These are phyloP conservation scores for Suillia variegata DNA, from an alignment of 2,888 invertebrate genomes.

Conservation along the genomic window DNA sequence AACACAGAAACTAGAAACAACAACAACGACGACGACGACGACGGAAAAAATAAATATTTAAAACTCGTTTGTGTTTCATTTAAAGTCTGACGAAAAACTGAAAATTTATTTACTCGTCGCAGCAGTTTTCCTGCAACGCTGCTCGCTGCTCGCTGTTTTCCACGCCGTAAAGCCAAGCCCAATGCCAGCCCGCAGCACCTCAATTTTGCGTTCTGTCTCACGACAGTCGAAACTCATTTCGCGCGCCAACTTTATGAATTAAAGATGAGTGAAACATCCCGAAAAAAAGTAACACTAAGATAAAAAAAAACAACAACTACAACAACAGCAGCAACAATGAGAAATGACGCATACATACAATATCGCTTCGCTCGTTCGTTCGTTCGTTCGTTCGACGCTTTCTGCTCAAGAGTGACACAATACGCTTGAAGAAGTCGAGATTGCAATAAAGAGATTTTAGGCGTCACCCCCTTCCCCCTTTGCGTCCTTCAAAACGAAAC, in stretches of 20 bases:
- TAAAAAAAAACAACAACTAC: neutral
- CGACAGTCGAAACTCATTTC: too few species aligned
- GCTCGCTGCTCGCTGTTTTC: neutral
- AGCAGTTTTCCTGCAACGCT: neutral
- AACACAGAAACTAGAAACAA: neutral
- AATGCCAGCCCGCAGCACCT: too few species aligned
- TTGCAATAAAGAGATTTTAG: slow-evolving; percentile 3
- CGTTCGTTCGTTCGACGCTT: too few species aligned
- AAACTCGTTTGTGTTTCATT: slow-evolving; percentile 52
- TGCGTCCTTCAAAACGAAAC: too few species aligned
- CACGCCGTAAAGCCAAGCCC: too few species aligned
- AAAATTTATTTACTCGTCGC: slow-evolving; percentile 1
- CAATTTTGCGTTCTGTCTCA: too few species aligned
- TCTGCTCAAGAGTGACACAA: too few species aligned
- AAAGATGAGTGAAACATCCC: slow-evolving; percentile 41
- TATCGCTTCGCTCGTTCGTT: too few species aligned
- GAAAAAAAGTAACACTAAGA: neutral
- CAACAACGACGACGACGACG: slow-evolving; percentile 3
- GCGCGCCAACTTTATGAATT: slow-evolving; percentile 39
- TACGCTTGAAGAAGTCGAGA: slow-evolving; percentile 35
- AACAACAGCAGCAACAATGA: too few species aligned
- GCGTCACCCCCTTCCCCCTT: too few species aligned
- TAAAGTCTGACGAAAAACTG: slow-evolving; percentile 25
- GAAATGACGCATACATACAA: too few species aligned
- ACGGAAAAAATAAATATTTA: slow-evolving; percentile 48